phyloP scores from a whole-genome alignment of 2,113 vertebrate species.

The Phyllostomus discolor region DNA sequence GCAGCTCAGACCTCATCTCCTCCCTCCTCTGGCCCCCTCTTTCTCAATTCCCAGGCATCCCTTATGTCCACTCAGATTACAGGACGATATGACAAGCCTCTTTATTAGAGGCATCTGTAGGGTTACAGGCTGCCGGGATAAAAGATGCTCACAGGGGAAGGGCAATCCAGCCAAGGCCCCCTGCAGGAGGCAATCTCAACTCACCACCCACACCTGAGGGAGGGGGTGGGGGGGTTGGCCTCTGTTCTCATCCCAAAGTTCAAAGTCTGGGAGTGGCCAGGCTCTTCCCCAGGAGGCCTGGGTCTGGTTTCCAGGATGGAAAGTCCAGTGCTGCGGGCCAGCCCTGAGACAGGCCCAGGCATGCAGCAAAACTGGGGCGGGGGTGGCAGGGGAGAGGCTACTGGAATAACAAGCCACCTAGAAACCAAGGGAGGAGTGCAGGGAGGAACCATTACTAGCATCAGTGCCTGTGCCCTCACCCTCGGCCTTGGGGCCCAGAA shows the following conservation, averaged over 20 bases:
- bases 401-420: not conserved
- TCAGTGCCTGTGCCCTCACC: conserved; percentile 79
- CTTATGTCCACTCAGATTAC: not conserved
- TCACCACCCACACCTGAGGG: not conserved
- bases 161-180: not conserved
- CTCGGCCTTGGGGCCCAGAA: conserved; percentile 83
- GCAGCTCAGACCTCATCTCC: not conserved
- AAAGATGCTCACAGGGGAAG: not conserved
- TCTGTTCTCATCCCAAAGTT: not conserved
- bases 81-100: not conserved
- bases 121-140: not conserved
- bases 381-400: not conserved
- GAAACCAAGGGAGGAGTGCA: not conserved
- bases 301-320: conserved; percentile 62
- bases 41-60: not conserved
- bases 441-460: conserved; percentile 73
- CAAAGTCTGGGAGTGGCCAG: conserved; percentile 4
- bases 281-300: conserved; percentile 87
- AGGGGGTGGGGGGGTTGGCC: not conserved
- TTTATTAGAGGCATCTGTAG: not conserved
- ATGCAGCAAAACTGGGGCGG: not conserved
- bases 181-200: not conserved
- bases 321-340: not conserved
- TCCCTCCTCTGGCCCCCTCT: not conserved
- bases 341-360: conserved; percentile 10